phyloP scores from a whole-genome alignment of 2,888 invertebrate species.

The Calameuta pallipes region DNA sequence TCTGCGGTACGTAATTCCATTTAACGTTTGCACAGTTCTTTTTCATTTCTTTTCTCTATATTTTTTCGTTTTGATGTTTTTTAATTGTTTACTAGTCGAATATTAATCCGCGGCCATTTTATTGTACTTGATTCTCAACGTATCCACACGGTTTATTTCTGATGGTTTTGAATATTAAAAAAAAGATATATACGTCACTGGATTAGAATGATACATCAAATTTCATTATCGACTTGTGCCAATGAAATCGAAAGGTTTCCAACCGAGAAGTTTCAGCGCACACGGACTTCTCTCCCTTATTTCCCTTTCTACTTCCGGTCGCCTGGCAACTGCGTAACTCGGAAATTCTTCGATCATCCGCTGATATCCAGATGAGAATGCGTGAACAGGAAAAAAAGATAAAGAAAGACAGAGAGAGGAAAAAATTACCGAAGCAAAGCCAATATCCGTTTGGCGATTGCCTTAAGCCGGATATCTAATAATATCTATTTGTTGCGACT shows the following conservation, averaged over 20 bases:
- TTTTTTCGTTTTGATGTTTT: not conserved
- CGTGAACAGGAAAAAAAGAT: not conserved
- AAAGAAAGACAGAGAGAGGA: not conserved
- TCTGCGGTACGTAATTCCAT: not conserved
- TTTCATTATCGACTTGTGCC: not conserved
- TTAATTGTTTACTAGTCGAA: not conserved
- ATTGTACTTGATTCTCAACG: not conserved
- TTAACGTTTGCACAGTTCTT: not conserved
- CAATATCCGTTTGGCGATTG: not conserved
- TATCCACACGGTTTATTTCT: not conserved
- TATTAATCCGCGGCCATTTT: not conserved
- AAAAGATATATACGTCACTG: not conserved
- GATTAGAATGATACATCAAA: not conserved
- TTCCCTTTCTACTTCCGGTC: not conserved
- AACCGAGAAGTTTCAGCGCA: not conserved
- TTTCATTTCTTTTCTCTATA: not conserved
- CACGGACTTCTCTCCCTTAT: not conserved
- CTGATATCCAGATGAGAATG: constrained; percentile 20
- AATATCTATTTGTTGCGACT: not conserved
- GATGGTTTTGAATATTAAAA: not conserved
- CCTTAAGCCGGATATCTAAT: not conserved
- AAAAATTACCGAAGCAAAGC: not conserved
- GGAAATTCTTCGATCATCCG: constrained; percentile 10
- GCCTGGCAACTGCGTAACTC: not conserved
- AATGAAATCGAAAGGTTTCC: not conserved